phyloP scores from a whole-genome alignment of 1,140 invertebrate genomes.

The Heliconius eleuchia region DNA sequence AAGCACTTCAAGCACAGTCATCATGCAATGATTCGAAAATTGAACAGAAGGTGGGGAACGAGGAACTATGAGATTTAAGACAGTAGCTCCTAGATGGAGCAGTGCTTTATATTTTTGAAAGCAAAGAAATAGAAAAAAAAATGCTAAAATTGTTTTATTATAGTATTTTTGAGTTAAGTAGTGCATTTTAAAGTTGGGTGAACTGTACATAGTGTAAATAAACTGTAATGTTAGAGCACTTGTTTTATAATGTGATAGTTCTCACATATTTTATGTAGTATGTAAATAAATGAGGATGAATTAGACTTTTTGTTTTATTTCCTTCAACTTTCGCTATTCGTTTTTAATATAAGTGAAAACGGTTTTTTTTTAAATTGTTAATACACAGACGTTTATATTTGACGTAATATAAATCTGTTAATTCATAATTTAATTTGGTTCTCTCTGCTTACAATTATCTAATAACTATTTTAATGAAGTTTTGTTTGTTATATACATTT shows the following conservation, averaged over 20 bases:
- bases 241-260: constrained; percentile 79
- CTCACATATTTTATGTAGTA: constrained; percentile 73
- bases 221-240: constrained; percentile 55
- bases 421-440: too few relatives aligned
- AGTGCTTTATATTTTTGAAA: neutral
- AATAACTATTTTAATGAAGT: too few relatives aligned
- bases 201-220: constrained; percentile 78
- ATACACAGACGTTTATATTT: too few relatives aligned
- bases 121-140: neutral
- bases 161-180: constrained; percentile 39
- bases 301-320: constrained; percentile 44
- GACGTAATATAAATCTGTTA: too few relatives aligned
- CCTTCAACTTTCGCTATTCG: neutral
- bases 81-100: neutral
- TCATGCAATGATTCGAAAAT: too few relatives aligned
- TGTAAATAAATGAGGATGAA: constrained; percentile 80
- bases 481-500: too few relatives aligned
- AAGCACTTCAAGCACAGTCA: too few relatives aligned
- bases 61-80: neutral
- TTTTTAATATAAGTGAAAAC: too few relatives aligned
- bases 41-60: too few relatives aligned
- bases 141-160: constrained; percentile 34
- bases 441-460: too few relatives aligned
- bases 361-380: too few relatives aligned
- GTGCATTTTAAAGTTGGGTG: constrained; percentile 59